Base-by-base conservation (phyloP, 2,797 vertebrate species). In the Hyperoplus immaculatus region DNA sequence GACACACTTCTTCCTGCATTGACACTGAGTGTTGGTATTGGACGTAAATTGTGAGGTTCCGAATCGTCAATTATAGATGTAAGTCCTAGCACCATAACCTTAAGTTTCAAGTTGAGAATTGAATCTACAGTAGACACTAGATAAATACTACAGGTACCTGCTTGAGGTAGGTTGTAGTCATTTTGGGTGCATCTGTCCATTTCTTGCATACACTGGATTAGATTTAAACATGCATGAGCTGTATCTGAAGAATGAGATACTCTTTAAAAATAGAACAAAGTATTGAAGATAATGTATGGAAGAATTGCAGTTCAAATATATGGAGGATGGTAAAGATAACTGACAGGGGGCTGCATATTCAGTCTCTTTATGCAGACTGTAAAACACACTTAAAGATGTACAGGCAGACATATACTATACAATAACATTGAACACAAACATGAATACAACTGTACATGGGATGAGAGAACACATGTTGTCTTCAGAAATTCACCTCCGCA, bases 401-500 rank as follows among this genome's bases (percentile, higher is more conserved):
- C 67, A 77, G 55, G n/a, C 2, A 38, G 46, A 73, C 42, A 42
- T 16, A 58, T 10, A 64, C 51, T 16, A 58, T 10, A 64, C 51
- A 78, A 58, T 53, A 42, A 59, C 53, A 74, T 66, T 39, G 36
- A 43, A 59, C 42, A 55, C 38, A 46, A 41, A 18, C 12, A 61
- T 15, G 61, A 68, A 38, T 16, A 29, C 29, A 29, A 29, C 29
- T 29, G 29, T 29, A 16, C 0, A 74, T 18, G 42, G n/a, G 50
- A 75, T 70, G 72, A 82, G 60, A 65, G 77, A 75, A 54, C 75
- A 81, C 80, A 46, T 72, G 69, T 72, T 64, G 47, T 80, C 77
- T 87, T 55, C 21, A 76, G 36, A 84, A 78, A 80, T 86, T 77
- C 69, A 61, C 80, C 80, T 68, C 59, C 45, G 21, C 10, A 74